Base-by-base conservation (phyloP, 23 tunicate genomes). In the Diplosoma virens region DNA sequence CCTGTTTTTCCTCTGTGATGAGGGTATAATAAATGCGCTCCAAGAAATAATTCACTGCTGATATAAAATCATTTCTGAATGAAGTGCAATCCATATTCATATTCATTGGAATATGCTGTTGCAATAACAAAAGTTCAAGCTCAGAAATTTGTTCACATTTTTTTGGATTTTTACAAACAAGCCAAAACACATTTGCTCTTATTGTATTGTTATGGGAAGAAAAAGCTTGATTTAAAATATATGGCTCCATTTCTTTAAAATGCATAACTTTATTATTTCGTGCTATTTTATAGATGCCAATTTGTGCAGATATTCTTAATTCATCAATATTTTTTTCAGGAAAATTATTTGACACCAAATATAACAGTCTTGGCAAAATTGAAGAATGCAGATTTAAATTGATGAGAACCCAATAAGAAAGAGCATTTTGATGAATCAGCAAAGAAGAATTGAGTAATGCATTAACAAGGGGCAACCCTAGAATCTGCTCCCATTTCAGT, bases 21-120 rank as follows among this genome's bases (percentile, higher is more conserved):
- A 46, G 24, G 31, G 66, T 61, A 34, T 36, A 37, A 1, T 37
- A 41, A 22, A 86, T 72, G 20, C 84, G 36, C 46, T 61, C 53
- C 14, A 61, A 37, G 3, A 86, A 60, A 9, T 25, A 41, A 31
- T 47, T 45, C 28, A 78, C 9, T 29, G 80, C 71, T 29, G 33
- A 86, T 0, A 71, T 27, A 27, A 86, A 46, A 6, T 79, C 85
- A 30, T 79, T 71, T 30, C 92, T 65, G 59, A 86, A 86, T 18
- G 79, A 33, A 27, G 84, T 66, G 31, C 73, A 78, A 33, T 86
- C 84, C 20, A 28, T 58, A 58, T 78, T 86, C 75, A 86, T 25
- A 41, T 86, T 86, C 22, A 79, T 48, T 1, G 84, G 84, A 24
- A 86, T 29, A 48, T 78, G 73, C 3, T 66, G 32, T 30, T 23